Percentiles rank a stretch among this genome's conserved stretches.
phyloP scores from a whole-genome alignment of 2,888 invertebrate genomes.

The Drosophila diplacantha region DNA sequence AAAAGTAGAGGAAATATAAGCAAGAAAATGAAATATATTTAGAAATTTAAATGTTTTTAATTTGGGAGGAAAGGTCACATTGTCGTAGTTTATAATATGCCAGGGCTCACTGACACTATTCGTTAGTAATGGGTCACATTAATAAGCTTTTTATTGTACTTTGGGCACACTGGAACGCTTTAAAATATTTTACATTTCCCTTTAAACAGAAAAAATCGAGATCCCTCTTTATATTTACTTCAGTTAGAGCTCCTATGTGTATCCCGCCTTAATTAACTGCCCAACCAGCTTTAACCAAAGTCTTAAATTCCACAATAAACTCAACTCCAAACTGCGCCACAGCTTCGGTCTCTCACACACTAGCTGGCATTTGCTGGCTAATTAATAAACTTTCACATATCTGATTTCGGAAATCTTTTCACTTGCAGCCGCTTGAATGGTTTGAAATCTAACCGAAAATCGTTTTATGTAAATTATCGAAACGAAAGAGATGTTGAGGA shows the following conservation, averaged over 20 bases:
- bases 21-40: too few species aligned
- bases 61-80: neutral
- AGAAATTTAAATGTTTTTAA: neutral
- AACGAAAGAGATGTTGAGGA: conserved; percentile 24
- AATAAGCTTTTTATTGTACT: neutral
- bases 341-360: conserved; percentile 5
- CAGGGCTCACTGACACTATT: neutral
- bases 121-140: neutral
- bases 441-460: conserved; percentile 43
- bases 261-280: neutral
- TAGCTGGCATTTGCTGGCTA: conserved; percentile 44
- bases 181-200: neutral
- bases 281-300: neutral
- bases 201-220: too few species aligned
- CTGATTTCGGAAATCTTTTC: conserved; percentile 54
- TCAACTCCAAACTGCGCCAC: conserved; percentile 5
- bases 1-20: neutral
- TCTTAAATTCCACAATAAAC: neutral
- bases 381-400: conserved; percentile 70
- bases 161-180: neutral
- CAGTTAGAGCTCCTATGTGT: neutral
- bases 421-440: conserved; percentile 51
- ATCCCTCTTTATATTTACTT: neutral
- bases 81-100: neutral
- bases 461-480: conserved; percentile 63